phyloP scores from a whole-genome alignment of 2,888 invertebrate genomes.

The Rhopalosiphum nymphaeae region DNA sequence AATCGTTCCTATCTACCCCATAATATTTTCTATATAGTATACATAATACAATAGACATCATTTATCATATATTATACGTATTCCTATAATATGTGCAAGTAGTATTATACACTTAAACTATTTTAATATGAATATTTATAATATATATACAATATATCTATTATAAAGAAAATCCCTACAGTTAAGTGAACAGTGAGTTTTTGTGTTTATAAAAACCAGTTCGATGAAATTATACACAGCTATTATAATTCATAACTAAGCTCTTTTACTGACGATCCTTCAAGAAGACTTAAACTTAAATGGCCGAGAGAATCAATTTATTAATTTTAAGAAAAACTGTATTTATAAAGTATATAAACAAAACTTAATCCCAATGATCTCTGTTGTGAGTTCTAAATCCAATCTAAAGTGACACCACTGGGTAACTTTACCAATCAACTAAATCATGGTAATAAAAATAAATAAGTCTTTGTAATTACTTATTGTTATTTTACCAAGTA shows the following conservation, averaged over 20 bases:
- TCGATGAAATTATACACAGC: background rate
- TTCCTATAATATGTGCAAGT: no score
- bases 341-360: background rate
- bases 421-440: background rate
- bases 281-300: background rate
- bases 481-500: background rate
- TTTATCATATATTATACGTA: background rate
- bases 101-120: no score
- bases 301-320: background rate
- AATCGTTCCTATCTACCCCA: background rate
- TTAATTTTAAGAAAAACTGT: background rate
- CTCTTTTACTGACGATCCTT: background rate
- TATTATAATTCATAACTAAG: background rate
- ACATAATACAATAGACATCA: background rate
- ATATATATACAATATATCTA: background rate
- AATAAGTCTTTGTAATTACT: background rate
- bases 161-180: background rate
- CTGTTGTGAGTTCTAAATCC: background rate
- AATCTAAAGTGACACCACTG: background rate
- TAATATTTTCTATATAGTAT: background rate
- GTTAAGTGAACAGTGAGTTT: background rate
- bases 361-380: background rate
- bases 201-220: background rate
- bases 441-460: background rate
- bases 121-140: background rate